A percentile compares a stretch with the other conserved stretches of the same genome.
phyloP scores from a whole-genome alignment of 2,888 invertebrate species.

The Syritta pipiens region DNA sequence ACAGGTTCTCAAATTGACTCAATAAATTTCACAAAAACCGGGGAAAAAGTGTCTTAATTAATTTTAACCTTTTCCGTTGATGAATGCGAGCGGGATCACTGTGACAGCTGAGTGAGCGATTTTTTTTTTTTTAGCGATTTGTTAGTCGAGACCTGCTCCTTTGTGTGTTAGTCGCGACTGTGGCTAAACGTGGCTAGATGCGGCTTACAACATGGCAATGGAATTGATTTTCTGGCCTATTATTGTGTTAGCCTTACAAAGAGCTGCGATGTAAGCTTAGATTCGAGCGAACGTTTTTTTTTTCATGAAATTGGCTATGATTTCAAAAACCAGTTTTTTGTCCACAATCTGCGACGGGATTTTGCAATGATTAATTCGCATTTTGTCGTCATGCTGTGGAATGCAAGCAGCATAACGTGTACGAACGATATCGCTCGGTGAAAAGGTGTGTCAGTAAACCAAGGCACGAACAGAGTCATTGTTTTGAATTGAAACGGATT shows the following conservation, averaged over 20 bases:
- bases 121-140: too few relatives aligned
- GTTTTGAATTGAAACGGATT: too few relatives aligned
- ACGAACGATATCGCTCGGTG: not conserved
- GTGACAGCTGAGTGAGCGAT: too few relatives aligned
- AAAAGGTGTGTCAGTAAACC: conserved; percentile 8
- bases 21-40: not conserved
- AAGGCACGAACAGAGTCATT: too few relatives aligned
- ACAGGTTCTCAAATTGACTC: too few relatives aligned
- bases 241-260: not conserved
- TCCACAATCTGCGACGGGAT: too few relatives aligned
- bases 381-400: conserved; percentile 4
- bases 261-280: not conserved
- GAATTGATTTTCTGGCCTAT: conserved; percentile 2
- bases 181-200: not conserved
- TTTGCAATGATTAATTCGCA: not conserved
- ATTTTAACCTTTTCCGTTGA: not conserved
- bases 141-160: too few relatives aligned
- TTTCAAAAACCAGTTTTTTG: conserved; percentile 1
- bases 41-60: not conserved
- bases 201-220: not conserved
- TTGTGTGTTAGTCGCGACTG: too few relatives aligned
- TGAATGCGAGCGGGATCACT: too few relatives aligned
- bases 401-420: conserved; percentile 24
- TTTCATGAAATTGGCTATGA: conserved; percentile 1
- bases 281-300: not conserved